phyloP scores from a whole-genome alignment of 92 coral and sea anemone species.

The Zoanthus solanderi region DNA sequence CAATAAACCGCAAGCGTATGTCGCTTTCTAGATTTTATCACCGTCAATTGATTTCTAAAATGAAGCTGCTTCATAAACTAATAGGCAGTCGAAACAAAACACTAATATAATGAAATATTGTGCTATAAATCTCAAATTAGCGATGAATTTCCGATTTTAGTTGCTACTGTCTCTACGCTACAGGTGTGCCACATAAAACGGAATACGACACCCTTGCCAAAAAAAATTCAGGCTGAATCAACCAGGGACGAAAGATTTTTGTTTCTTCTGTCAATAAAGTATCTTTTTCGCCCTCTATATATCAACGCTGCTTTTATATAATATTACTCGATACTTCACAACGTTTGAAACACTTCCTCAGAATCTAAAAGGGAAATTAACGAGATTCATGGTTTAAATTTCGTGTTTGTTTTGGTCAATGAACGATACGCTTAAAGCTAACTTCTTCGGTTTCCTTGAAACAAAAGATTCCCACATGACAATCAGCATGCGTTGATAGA shows the following conservation, averaged over 20 bases:
- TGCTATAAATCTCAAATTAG: background rate
- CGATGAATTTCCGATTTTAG: background rate
- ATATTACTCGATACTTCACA: background rate
- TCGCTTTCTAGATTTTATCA: slow-evolving; percentile 6
- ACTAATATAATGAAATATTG: background rate
- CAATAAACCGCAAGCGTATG: background rate
- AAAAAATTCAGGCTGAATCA: background rate
- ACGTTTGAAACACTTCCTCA: background rate
- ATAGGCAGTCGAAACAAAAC: background rate
- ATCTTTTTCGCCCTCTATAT: background rate
- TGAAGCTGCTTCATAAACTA: background rate
- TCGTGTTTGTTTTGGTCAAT: background rate
- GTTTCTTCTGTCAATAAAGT: background rate
- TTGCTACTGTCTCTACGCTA: background rate
- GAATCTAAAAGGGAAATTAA: background rate
- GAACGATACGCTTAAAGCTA: background rate
- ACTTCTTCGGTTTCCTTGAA: slow-evolving; percentile 15
- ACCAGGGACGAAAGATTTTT: background rate
- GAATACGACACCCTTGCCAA: background rate
- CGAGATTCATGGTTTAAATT: background rate
- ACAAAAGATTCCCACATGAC: slow-evolving; percentile 37
- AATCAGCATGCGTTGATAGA: slow-evolving; percentile 21
- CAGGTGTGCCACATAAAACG: background rate
- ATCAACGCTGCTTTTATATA: background rate
- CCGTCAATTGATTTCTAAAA: background rate